Percentiles rank a stretch among this genome's conserved stretches.
phyloP scores from a whole-genome alignment of 2,113 vertebrate genomes.

The Dicentrarchus labrax region DNA sequence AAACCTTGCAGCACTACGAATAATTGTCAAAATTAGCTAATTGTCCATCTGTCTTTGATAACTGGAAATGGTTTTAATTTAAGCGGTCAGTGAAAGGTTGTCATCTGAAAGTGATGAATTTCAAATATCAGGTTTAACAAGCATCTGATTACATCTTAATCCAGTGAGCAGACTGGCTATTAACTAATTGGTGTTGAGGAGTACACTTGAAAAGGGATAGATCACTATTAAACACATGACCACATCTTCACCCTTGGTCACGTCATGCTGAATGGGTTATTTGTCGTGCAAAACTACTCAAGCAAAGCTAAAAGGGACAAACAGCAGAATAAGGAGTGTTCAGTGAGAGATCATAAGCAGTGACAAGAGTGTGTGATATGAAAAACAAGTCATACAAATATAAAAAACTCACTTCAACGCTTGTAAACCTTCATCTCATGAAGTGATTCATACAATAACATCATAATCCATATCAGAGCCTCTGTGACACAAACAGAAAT shows the following conservation, averaged over 20 bases:
- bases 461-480: not conserved
- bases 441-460: not conserved
- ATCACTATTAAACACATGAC: not conserved
- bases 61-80: not conserved
- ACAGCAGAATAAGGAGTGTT: not conserved
- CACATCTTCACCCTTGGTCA: not conserved
- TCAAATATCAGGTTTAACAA: conserved; percentile 17
- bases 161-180: not conserved
- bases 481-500: not conserved
- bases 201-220: not conserved
- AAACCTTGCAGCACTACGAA: not conserved
- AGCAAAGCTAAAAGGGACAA: not conserved
- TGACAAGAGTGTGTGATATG: not conserved
- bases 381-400: conserved; percentile 2
- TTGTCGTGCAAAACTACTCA: not conserved
- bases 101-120: conserved; percentile 16
- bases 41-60: not conserved
- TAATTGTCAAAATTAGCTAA: not conserved
- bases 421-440: not conserved
- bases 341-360: not conserved
- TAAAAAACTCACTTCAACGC: conserved; percentile 5
- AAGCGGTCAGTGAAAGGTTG: not conserved
- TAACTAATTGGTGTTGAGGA: conserved; percentile 42
- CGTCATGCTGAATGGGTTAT: not conserved
- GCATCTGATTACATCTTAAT: conserved; percentile 20